Percentiles rank a stretch among this genome's conserved stretches.
Conservation (phyloP, 2,797 vertebrate genomes). For the Thunnus albacares region DNA sequence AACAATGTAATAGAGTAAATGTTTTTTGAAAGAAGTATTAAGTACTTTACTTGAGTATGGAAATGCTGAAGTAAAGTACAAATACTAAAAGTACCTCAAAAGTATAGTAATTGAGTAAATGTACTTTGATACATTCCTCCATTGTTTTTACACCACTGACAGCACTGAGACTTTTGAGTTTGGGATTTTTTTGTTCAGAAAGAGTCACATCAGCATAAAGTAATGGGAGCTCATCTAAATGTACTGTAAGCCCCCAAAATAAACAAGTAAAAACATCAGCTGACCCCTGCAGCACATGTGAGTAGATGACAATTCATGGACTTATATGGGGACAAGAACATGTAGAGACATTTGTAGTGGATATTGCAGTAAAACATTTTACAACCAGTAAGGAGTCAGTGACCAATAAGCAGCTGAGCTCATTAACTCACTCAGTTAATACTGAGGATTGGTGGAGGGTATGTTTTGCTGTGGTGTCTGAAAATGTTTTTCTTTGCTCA, state of each 20-base stretch:
- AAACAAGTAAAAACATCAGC: background rate
- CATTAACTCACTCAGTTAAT: conserved; percentile 32
- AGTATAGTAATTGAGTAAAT: too few species aligned
- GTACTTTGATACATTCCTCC: background rate
- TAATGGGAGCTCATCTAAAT: background rate
- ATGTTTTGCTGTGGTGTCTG: conserved; percentile 65
- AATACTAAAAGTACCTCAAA: too few species aligned
- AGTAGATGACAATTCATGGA: background rate
- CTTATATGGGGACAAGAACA: background rate
- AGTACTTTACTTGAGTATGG: background rate
- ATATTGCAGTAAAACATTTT: conserved; percentile 1
- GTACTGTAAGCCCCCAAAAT: background rate
- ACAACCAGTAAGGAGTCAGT: conserved; percentile 16
- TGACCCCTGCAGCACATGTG: background rate
- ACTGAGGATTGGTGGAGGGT: conserved; percentile 34
- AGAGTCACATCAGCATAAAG: background rate
- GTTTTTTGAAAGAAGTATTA: background rate
- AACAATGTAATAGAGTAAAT: background rate
- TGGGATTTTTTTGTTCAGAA: background rate
- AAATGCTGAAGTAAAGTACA: background rate
- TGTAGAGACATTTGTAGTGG: background rate
- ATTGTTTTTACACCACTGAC: background rate
- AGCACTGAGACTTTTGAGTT: background rate
- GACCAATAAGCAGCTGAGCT: conserved; percentile 44
- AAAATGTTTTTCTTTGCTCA: conserved; percentile 71